These are phyloP conservation scores for Anthoptus insignis DNA, from an alignment of 2,888 invertebrate species.

Conservation along the genomic window DNA sequence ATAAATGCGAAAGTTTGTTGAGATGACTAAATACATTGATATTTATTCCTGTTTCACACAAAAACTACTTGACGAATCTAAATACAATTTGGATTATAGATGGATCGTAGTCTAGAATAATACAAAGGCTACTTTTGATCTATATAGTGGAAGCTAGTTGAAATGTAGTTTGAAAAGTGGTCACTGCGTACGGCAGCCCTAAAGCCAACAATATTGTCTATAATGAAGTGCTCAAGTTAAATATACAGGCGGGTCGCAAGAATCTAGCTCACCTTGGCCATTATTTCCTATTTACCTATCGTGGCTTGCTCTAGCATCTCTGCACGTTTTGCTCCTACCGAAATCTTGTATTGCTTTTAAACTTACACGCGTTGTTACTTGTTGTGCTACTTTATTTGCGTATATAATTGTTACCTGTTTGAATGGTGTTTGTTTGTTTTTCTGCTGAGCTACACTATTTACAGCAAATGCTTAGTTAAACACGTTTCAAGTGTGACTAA, in stretches of 20 bases:
- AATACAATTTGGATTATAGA: too few species aligned
- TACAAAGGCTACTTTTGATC: too few species aligned
- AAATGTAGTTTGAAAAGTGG: too few species aligned
- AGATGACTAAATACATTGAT: too few species aligned
- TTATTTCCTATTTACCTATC: constrained; percentile 78
- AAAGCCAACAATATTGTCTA: constrained; percentile 41
- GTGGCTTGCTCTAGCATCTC: constrained; percentile 52
- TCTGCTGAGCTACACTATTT: background rate
- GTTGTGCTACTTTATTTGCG: background rate
- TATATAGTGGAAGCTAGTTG: too few species aligned
- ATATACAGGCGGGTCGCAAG: constrained; percentile 65
- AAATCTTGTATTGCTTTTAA: constrained; percentile 22
- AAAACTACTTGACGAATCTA: too few species aligned
- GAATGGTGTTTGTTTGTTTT: background rate
- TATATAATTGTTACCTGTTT: background rate
- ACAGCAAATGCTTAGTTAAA: too few species aligned
- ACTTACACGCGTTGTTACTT: constrained; percentile 6
- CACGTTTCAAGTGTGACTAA: too few species aligned
- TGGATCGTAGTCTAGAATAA: too few species aligned
- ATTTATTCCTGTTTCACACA: too few species aligned
- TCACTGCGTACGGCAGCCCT: constrained; percentile 23
- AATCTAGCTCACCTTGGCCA: constrained; percentile 81
- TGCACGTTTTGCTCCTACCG: constrained; percentile 36
- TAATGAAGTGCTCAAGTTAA: constrained; percentile 65
- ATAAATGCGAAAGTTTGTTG: too few species aligned